These are phyloP conservation scores for Cynodonichthys magdalenae DNA, from an alignment of 2,797 vertebrate genomes.

Conservation along the genomic window DNA sequence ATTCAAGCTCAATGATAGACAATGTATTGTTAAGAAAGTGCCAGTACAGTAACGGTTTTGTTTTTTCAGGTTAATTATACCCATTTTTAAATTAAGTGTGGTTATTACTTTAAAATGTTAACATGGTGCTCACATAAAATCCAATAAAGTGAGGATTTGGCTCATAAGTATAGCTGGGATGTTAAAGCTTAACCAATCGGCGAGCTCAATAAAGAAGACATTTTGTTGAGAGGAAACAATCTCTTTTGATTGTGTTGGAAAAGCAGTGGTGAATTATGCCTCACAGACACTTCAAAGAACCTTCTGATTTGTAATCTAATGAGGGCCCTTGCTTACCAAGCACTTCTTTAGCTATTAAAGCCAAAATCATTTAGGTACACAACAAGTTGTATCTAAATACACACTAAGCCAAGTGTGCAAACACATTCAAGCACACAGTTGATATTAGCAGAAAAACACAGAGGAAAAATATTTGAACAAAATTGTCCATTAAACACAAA, in stretches of 20 bases:
- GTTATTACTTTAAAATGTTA: conserved; percentile 22
- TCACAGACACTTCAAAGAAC: conserved; percentile 52
- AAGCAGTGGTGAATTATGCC: conserved; percentile 42
- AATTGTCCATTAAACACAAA: conserved; percentile 28
- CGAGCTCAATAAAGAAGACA: conserved; percentile 32
- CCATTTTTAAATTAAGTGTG: conserved; percentile 45
- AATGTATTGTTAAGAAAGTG: conserved; percentile 19
- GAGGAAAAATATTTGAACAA: not conserved
- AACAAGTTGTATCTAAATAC: conserved; percentile 46
- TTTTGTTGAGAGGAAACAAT: conserved; percentile 28
- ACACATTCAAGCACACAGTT: not conserved
- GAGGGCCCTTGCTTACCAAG: conserved; percentile 51
- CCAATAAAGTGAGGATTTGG: conserved; percentile 32
- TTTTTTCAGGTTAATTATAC: conserved; percentile 52
- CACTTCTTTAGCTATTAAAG: conserved; percentile 59
- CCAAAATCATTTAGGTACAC: conserved; percentile 50
- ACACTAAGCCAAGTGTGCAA: conserved; percentile 18
- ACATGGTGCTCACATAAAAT: conserved; percentile 44
- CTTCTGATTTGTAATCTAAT: conserved; percentile 64
- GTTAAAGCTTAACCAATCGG: conserved; percentile 51
- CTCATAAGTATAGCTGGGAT: conserved; percentile 26
- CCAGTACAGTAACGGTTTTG: conserved; percentile 32
- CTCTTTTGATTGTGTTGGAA: conserved; percentile 41
- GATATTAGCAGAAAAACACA: not conserved
- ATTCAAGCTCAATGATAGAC: conserved; percentile 36